Evolutionary conservation across 1,140 invertebrate genomes (phyloP).

Genomic region (Psix sp.): DNA sequence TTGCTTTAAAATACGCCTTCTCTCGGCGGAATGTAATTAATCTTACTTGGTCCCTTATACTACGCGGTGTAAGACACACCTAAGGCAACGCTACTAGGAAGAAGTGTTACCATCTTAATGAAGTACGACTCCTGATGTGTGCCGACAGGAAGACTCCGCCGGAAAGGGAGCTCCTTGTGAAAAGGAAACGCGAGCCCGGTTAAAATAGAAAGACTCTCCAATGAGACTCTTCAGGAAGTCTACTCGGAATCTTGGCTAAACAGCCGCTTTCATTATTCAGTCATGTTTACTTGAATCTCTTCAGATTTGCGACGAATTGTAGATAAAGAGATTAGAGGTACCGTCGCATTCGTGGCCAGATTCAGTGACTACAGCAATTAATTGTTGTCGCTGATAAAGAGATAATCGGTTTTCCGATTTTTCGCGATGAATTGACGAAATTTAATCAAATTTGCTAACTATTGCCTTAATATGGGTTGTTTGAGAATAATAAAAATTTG

Average conservation of each 20-base stretch:
- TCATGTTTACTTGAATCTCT: constrained; percentile 62
- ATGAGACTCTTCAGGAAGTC: constrained; percentile 57
- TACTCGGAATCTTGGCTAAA: constrained; percentile 67
- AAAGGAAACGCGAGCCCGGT: constrained; percentile 37
- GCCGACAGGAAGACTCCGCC: constrained; percentile 52
- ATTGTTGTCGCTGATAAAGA: too few relatives aligned
- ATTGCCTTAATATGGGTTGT: too few relatives aligned
- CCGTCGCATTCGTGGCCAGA: constrained; percentile 14
- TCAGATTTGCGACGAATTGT: constrained; percentile 61
- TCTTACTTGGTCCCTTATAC: constrained; percentile 70
- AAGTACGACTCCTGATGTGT: constrained; percentile 76
- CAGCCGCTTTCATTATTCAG: constrained; percentile 69
- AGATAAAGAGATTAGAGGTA: constrained; percentile 61
- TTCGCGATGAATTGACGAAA: too few relatives aligned
- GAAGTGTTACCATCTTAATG: constrained; percentile 77
- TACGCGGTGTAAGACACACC: constrained; percentile 56
- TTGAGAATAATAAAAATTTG: too few relatives aligned
- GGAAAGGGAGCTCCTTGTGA: constrained; percentile 42
- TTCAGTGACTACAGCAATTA: constrained; percentile 4
- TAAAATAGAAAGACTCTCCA: constrained; percentile 47
- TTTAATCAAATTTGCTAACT: too few relatives aligned
- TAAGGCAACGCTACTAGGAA: constrained; percentile 61
- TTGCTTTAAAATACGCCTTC: constrained; percentile 75
- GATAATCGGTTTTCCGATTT: too few relatives aligned
- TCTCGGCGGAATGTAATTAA: constrained; percentile 76